Conservation (phyloP, 2,797 vertebrate species). For the Sylvilagus floridanus region DNA sequence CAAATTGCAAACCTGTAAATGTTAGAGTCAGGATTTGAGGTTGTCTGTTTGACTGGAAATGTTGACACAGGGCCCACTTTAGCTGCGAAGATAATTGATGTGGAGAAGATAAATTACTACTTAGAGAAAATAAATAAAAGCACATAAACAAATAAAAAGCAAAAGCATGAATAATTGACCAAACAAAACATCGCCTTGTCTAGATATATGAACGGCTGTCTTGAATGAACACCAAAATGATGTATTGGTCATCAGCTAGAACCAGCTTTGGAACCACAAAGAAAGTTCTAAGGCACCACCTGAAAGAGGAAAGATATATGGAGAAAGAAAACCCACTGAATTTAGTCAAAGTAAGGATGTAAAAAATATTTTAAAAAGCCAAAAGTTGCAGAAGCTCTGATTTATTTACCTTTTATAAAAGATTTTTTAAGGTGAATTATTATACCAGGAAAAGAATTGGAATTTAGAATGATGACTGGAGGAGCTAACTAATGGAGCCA, state of each 20-base stretch:
- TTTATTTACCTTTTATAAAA: background rate
- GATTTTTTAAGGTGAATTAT: background rate
- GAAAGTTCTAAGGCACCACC: background rate
- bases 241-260: background rate
- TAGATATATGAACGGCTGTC: background rate
- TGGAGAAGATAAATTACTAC: background rate
- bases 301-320: background rate
- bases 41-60: background rate
- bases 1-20: background rate
- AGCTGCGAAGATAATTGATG: background rate
- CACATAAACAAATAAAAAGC: background rate
- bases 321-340: background rate
- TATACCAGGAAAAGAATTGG: background rate
- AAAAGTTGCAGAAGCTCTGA: background rate
- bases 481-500: background rate
- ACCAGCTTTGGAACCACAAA: accelerated
- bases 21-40: background rate
- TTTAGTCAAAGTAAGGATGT: background rate
- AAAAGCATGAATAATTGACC: background rate
- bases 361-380: background rate
- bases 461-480: background rate
- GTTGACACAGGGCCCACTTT: background rate
- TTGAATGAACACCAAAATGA: background rate
- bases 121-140: background rate
- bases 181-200: background rate